Conservation (phyloP, 2,888 invertebrate species). For the Campopleginae sp. region DNA sequence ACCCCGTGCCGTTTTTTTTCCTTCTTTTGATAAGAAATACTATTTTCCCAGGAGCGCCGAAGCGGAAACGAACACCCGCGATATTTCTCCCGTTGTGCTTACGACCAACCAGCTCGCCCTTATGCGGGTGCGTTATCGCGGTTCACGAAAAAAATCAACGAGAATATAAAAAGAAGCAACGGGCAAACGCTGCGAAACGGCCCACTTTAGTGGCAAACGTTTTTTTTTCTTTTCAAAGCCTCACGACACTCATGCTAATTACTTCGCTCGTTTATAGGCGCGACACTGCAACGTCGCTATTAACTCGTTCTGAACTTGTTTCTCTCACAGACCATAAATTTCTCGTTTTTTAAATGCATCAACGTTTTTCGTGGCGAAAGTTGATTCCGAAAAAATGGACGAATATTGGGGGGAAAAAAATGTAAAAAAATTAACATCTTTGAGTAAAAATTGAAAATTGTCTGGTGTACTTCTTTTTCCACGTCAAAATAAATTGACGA, state of each 20-base stretch:
- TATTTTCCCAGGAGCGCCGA: constrained; percentile 76
- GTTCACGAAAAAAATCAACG: constrained; percentile 38
- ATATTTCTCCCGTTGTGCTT: constrained; percentile 42
- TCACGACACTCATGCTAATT: constrained; percentile 62
- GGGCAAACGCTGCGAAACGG: constrained; percentile 66
- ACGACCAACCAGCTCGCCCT: constrained; percentile 51
- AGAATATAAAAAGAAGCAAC: constrained; percentile 51
- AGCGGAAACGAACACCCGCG: constrained; percentile 67
- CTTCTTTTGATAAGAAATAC: constrained; percentile 74
- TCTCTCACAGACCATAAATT: neutral
- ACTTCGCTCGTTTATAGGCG: constrained; percentile 41
- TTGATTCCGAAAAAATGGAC: neutral
- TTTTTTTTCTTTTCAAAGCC: constrained; percentile 50
- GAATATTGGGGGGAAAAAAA: neutral
- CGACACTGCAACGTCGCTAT: constrained; percentile 41
- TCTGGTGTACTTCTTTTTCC: no score
- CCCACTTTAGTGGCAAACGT: constrained; percentile 70
- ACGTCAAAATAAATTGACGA: neutral
- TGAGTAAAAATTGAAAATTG: neutral
- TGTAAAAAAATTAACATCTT: neutral
- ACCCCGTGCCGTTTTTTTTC: constrained; percentile 37
- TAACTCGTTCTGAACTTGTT: constrained; percentile 40
- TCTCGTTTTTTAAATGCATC: neutral
- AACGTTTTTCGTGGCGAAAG: neutral
- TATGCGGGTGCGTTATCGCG: constrained; percentile 79